Evolutionary conservation across 1,140 invertebrate species (phyloP), one percentile per base, ranked within the genome.

Genomic region (Heliothis virescens): DNA sequence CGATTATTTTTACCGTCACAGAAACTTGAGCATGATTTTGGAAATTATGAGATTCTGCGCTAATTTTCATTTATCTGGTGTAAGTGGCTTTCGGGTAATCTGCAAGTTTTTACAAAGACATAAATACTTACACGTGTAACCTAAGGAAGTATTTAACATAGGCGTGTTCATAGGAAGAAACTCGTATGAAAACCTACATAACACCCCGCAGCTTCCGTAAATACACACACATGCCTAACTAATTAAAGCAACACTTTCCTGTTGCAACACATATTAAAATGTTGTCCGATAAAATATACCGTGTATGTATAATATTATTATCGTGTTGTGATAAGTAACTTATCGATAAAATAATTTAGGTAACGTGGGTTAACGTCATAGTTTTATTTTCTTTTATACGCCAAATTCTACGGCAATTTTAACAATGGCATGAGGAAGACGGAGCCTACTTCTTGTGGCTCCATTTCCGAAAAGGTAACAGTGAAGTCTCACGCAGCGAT

Each of bases 401-500:
- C 69, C 52, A 72, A 34, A 72, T 34, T 71, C 7, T 69, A 48
- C 53, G n/a, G 57, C 18, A 74, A 29, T 7, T 12, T 48, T 26
- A 74, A 65, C 67, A 71, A 52, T 65, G 34, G 59, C 12, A 60
- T 76, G 18, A 65, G 60, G 60, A 65, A 76, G 53, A 15, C 3
- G 57, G 16, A 60, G 18, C 57, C 72, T 60, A 74, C 55, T 74
- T 74, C 48, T 41, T 18, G 48, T 55, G 47, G 72, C 16, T 60
- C 72, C 72, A 18, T 74, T 74, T 78, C 75, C 85, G 83, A 89
- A 88, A 89, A 87, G 83, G 83, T 88, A 88, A 90, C 86, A 87
- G 79, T 83, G 81, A 71, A 77, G 84, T 85, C 86, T 87, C 87
- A 90, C 86, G 87, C 80, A 88, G 85, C 86, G 83, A 85, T 85